phyloP scores from a whole-genome alignment of 2,888 invertebrate genomes.

The Steinernema carpocapsae region DNA sequence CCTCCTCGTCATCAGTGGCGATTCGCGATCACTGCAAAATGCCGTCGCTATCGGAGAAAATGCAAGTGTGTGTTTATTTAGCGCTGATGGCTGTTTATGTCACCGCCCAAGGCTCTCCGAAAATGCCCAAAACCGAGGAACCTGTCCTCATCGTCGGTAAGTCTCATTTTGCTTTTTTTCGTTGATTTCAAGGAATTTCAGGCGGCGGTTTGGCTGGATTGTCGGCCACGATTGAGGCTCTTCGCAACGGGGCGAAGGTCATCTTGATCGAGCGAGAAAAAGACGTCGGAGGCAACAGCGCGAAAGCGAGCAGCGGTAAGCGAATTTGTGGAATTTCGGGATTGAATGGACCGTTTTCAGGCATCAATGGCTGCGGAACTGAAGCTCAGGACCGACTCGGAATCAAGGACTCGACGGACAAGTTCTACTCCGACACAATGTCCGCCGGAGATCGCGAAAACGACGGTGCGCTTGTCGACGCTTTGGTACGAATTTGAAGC shows the following conservation, averaged over 20 bases:
- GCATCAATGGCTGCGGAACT: slow-evolving; percentile 66
- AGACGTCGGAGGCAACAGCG: slow-evolving; percentile 67
- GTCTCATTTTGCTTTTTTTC: background rate
- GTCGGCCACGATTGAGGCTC: slow-evolving; percentile 60
- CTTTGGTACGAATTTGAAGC: slow-evolving; percentile 50
- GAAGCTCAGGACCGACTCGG: slow-evolving; percentile 56
- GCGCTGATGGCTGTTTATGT: background rate
- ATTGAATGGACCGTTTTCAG: slow-evolving; percentile 38
- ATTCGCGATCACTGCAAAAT: background rate
- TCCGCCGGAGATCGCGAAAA: slow-evolving; percentile 67
- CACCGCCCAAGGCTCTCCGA: background rate
- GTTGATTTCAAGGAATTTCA: background rate
- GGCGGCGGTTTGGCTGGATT: slow-evolving; percentile 55
- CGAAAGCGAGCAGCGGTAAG: slow-evolving; percentile 65
- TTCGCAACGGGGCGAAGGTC: slow-evolving; percentile 52
- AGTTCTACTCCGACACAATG: slow-evolving; percentile 65
- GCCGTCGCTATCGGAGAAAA: background rate
- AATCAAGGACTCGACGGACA: slow-evolving; percentile 56
- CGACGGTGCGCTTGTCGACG: slow-evolving; percentile 62
- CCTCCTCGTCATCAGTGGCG: no score
- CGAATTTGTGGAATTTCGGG: background rate
- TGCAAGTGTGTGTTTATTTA: background rate
- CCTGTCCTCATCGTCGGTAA: slow-evolving; percentile 64
- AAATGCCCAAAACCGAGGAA: slow-evolving; percentile 50
- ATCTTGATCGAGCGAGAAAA: slow-evolving; percentile 63